Base-by-base conservation (phyloP, 35 echinoderm and acorn worm species). In the Chiridota heheva region DNA sequence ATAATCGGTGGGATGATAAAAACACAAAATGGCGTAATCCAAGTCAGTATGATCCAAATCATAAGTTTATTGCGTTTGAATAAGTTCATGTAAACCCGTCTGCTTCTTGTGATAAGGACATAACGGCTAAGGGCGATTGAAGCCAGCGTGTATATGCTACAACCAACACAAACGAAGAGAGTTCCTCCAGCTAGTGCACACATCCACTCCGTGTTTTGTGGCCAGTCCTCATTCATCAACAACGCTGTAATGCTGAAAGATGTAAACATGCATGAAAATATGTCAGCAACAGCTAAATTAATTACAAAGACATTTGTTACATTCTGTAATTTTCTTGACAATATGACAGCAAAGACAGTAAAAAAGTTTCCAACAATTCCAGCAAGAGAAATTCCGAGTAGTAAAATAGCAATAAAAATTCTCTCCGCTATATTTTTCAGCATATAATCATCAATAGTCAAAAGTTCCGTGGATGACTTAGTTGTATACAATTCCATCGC, bases 221-320 rank as follows among this genome's bases (percentile, higher is more conserved):
- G 83, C 51, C 67, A 56, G 10, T 82, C 82, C 7, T 51, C 49
- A 42, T 58, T 17, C 18, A 36, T 57, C 20, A 78, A 57, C 47
- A 89, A 63, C 31, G 77, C 67, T 1, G 84, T 48, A 25, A 84
- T 58, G 57, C 86, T 96, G 13, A 61, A 89, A 7, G 86, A 74
- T 1, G 89, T 22, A 18, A 60, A 63, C 0, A 82, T 66, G 55
- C 80, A 72, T 2, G 86, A 84, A 2, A 84, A 36, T 32, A 96
- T 60, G 29, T 96, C 87, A 24, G 88, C 84, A 2, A 90, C 57
- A 0, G 87, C 88, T 2, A 96, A 66, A 44, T 96, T 96, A 34
- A 90, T 82, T 17, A 96, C 73, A 71, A 96, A 91, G 7, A 82
- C 77, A 57, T 90, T 96, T n/a, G 93, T 90, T 3, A 77, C 77